A percentile compares a stretch with the other conserved stretches of the same genome.
Conservation (phyloP, 35 echinoderm and acorn worm species). For the Chiridota heheva region DNA sequence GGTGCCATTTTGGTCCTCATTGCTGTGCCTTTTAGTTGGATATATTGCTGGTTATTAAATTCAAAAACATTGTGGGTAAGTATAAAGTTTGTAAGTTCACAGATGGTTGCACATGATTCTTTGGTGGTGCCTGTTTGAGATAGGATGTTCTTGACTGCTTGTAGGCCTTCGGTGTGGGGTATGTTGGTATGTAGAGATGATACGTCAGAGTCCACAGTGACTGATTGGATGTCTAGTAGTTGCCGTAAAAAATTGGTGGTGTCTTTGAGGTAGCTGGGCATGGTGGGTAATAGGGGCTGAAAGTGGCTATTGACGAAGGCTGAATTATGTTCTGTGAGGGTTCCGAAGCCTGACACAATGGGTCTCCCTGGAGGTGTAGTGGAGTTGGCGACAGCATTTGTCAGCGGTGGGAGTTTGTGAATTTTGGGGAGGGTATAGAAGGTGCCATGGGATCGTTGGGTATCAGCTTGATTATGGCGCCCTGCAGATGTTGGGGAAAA, state of each 20-base stretch:
- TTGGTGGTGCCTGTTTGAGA: no score
- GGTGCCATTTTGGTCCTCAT: no score
- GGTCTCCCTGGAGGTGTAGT: neutral
- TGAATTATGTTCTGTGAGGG: constrained; percentile 6
- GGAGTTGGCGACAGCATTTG: neutral
- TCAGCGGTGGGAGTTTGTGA: neutral
- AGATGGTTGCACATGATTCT: no score
- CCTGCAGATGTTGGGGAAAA: constrained; percentile 1
- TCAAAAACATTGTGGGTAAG: no score
- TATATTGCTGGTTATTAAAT: no score
- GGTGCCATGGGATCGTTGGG: neutral
- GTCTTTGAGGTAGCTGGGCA: constrained; percentile 13
- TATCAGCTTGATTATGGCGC: neutral
- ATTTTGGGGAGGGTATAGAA: constrained; percentile 13
- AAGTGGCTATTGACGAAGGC: neutral
- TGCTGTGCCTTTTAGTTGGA: no score
- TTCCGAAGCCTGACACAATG: constrained; percentile 2
- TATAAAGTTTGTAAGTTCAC: no score
- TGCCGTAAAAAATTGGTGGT: constrained; percentile 6
- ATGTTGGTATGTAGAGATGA: constrained; percentile 26
- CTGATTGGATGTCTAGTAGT: neutral
- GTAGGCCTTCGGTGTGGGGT: neutral
- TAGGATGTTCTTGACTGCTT: no score
- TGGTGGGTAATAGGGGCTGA: neutral
- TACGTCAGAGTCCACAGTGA: neutral